Conservation (phyloP, 2,113 vertebrate species). For the Esox niger region DNA sequence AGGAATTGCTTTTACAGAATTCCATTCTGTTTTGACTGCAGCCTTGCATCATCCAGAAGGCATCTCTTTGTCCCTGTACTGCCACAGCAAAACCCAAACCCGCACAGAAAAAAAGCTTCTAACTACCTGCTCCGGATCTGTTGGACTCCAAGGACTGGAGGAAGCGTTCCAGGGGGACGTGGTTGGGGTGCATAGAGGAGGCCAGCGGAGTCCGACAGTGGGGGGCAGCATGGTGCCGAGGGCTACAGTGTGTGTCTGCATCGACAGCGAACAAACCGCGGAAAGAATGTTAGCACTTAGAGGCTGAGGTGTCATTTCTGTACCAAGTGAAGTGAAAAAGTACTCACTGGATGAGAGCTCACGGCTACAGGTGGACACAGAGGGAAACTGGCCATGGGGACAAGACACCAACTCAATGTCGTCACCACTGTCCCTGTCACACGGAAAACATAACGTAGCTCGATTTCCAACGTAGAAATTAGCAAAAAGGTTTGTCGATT, state of each 20-base stretch:
- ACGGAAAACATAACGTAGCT: constrained; percentile 50
- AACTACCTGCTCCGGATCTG: constrained; percentile 41
- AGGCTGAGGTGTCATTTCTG: no score
- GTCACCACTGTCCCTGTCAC: constrained; percentile 87
- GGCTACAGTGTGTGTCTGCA: neutral
- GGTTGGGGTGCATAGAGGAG: constrained; percentile 78
- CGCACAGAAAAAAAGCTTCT: constrained; percentile 3
- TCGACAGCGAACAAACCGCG: neutral
- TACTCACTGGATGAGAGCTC: constrained; percentile 86
- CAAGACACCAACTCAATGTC: constrained; percentile 88
- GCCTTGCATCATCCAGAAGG: no score
- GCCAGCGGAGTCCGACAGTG: constrained; percentile 74
- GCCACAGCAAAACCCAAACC: no score
- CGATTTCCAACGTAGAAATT: no score
- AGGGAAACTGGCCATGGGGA: constrained; percentile 77
- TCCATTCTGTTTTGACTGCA: no score
- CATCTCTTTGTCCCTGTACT: no score
- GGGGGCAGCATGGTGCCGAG: constrained; percentile 38
- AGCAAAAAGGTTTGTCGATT: no score
- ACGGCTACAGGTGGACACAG: constrained; percentile 90
- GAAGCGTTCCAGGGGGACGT: constrained; percentile 89
- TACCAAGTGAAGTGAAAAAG: neutral
- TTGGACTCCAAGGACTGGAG: constrained; percentile 83
- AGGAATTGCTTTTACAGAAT: no score
- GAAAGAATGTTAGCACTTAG: neutral